Conservation (phyloP, 2,888 invertebrate species). For the Timema cristinae region DNA sequence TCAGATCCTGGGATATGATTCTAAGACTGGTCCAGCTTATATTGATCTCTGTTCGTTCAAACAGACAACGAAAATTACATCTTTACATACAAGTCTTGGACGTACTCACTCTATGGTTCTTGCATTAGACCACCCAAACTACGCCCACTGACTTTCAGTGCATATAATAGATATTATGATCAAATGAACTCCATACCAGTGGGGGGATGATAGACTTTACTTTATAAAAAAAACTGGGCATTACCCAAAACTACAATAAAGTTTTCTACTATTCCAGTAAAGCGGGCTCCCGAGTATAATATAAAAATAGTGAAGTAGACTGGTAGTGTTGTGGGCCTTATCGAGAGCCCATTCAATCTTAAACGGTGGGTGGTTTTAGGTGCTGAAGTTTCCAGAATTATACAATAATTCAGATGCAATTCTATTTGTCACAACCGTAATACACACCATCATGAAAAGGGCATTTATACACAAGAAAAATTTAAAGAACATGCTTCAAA, state of each 20-base stretch:
- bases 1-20: no score
- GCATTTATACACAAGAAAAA: neutral
- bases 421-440: neutral
- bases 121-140: constrained; percentile 7
- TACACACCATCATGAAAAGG: neutral
- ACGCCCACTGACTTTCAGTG: neutral
- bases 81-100: no score
- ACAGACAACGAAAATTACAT: no score
- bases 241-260: neutral
- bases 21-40: no score
- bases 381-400: constrained; percentile 7
- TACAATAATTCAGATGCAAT: neutral
- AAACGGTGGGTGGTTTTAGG: constrained; percentile 10
- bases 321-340: neutral
- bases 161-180: neutral
- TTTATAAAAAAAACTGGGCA: neutral
- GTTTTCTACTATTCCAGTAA: neutral
- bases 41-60: no score
- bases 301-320: neutral
- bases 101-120: neutral
- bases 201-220: neutral
- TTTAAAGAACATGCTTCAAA: constrained; percentile 1
- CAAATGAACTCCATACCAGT: neutral
- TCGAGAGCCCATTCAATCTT: neutral
- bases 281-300: neutral